These are phyloP conservation scores for Phortica magna DNA, from an alignment of 2,888 invertebrate genomes.

Conservation along the genomic window DNA sequence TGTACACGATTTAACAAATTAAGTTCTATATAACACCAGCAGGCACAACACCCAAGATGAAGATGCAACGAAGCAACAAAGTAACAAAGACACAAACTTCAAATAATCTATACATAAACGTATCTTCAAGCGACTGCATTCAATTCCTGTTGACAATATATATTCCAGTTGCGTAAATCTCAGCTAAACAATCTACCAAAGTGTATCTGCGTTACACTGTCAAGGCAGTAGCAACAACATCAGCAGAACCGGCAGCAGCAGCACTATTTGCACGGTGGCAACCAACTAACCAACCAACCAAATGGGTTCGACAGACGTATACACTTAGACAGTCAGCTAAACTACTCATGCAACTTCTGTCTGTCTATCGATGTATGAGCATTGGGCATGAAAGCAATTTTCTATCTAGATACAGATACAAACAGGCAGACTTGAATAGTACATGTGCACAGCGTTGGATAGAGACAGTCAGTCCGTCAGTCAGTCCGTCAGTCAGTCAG, in stretches of 20 bases:
- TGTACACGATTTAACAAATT: conserved; percentile 61
- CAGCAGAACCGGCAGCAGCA: neutral
- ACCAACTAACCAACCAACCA: neutral
- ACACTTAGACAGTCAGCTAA: conserved; percentile 23
- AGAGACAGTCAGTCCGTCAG: neutral
- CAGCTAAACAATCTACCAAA: conserved; percentile 48
- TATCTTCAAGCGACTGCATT: conserved; percentile 27
- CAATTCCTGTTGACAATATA: conserved; percentile 57
- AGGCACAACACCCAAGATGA: conserved; percentile 39
- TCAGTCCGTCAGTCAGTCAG: neutral
- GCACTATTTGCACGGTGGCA: conserved; percentile 15
- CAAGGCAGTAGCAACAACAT: neutral
- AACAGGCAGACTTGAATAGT: too few relatives aligned
- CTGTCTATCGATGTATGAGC: conserved; percentile 52
- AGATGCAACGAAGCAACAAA: conserved; percentile 23
- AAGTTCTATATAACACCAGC: conserved; percentile 51
- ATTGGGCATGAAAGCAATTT: conserved; percentile 26
- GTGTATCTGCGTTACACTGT: conserved; percentile 20
- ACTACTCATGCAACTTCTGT: conserved; percentile 50
- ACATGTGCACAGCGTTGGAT: too few relatives aligned
- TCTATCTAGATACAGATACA: neutral
- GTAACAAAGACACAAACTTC: conserved; percentile 17
- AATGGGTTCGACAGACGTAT: conserved; percentile 5
- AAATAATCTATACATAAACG: conserved; percentile 29
- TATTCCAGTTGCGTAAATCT: conserved; percentile 65